These are phyloP conservation scores for Brachyistius frenatus DNA, from an alignment of 2,113 vertebrate genomes.

Conservation along the genomic window DNA sequence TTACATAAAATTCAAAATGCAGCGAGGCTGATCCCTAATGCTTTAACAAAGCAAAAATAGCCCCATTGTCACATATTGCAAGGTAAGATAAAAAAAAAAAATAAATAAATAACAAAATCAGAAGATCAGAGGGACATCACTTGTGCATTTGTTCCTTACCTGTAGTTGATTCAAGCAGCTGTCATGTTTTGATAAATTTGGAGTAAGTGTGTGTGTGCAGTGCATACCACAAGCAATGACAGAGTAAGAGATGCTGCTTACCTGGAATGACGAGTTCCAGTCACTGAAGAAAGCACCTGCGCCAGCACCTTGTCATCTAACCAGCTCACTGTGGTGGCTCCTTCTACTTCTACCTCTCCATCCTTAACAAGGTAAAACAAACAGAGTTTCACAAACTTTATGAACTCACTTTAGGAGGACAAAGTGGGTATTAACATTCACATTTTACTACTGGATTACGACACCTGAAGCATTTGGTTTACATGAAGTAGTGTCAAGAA, in stretches of 20 bases:
- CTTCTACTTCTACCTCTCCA: background rate
- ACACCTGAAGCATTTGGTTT: background rate
- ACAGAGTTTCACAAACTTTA: background rate
- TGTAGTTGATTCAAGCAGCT: too few species aligned
- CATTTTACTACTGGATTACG: background rate
- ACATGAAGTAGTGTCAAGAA: background rate
- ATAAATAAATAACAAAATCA: too few species aligned
- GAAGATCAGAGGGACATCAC: too few species aligned
- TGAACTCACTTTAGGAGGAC: background rate
- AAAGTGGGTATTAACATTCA: background rate
- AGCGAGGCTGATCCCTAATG: too few species aligned
- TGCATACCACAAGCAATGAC: background rate
- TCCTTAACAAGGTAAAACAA: background rate
- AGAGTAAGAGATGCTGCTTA: slow-evolving; percentile 7
- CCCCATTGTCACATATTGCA: too few species aligned
- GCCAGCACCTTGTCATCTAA: background rate
- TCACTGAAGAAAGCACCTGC: background rate
- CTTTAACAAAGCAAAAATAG: too few species aligned
- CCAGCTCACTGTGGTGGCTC: too few species aligned
- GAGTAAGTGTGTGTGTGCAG: background rate
- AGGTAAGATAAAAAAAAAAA: too few species aligned
- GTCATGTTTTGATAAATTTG: background rate
- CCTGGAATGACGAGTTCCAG: background rate
- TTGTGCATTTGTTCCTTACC: too few species aligned
- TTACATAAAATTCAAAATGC: too few species aligned